A percentile compares a stretch with the other conserved stretches of the same genome.
These are phyloP conservation scores for Drosophila bocqueti DNA, from an alignment of 1,140 invertebrate species.

Conservation along the genomic window DNA sequence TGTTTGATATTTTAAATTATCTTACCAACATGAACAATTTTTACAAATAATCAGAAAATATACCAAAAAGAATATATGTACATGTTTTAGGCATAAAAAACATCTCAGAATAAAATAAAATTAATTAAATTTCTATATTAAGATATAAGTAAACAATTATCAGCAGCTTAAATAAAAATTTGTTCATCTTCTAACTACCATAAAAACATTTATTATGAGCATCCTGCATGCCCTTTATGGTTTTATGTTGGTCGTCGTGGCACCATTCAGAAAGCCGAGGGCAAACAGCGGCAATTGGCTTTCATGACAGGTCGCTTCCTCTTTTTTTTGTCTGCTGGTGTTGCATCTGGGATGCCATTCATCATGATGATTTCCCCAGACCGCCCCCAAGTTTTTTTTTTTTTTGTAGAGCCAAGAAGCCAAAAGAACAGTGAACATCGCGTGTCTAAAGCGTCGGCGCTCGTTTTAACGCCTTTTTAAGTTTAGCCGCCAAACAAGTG, in stretches of 20 bases:
- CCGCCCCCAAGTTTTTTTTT: conserved; percentile 35
- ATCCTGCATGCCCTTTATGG: conserved; percentile 1
- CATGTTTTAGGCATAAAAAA: not conserved
- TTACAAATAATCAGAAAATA: too few relatives aligned
- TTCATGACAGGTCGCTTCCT: conserved; percentile 58
- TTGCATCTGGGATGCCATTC: conserved; percentile 63
- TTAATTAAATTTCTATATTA: not conserved
- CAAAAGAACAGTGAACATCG: conserved; percentile 49
- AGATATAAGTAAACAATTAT: not conserved
- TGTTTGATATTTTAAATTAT: too few relatives aligned
- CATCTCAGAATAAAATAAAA: not conserved
- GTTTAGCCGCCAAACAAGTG: conserved; percentile 81
- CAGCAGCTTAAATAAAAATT: not conserved
- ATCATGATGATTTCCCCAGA: conserved; percentile 50
- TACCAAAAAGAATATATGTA: too few relatives aligned
- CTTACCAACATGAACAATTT: not conserved
- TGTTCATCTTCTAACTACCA: not conserved
- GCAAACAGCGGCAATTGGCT: conserved; percentile 64
- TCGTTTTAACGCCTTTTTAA: conserved; percentile 84
- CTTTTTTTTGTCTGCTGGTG: conserved; percentile 43
- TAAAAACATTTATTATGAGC: not conserved
- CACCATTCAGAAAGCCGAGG: conserved; percentile 21
- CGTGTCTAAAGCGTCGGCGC: conserved; percentile 69
- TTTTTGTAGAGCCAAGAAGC: not conserved
- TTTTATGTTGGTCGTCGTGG: conserved; percentile 36